Evolutionary conservation across 2,113 vertebrate genomes (phyloP), one percentile per base, ranked within the genome.

Genomic region (Onychostruthus taczanowskii): DNA sequence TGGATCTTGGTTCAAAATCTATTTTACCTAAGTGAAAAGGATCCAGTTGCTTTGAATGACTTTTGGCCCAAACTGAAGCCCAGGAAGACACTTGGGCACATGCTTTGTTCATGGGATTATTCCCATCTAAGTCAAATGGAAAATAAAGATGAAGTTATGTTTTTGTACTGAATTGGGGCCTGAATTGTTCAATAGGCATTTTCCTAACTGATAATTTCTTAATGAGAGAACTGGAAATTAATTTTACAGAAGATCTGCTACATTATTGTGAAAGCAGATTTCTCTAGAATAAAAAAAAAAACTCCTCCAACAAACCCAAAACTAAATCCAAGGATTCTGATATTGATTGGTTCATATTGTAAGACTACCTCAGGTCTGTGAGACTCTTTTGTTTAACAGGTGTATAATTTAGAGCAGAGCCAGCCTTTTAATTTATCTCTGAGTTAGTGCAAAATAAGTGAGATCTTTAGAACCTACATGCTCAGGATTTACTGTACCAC

Each of bases 381-480:
- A 61, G 27, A 44, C 39, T 84, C 12, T 24, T 87, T 35, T 63
- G 58, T 75, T 89, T 89, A 91, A 85, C 47, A 64, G 74, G 62
- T 87, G 43, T 9, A 27, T 79, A 68, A 90, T 2, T 85, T 58
- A 95, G 37, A 93, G 33, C 49, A 88, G 67, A 94, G 13, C 6
- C 73, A n/a, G n/a, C 7, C 43, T 96, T 96, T 93, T 87, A 84
- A 93, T 81, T 87, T 68, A 82, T 50, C 49, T 87, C 52, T 53
- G 47, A 70, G 33, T 89, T 37, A 79, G 35, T 91, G 78, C 37
- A 74, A 87, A 93, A 87, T 43, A 61, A 87, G 69, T 80, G n/a
- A 94, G 16, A 9, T 89, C 31, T 87, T 81, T 68, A 68, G 81
- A 91, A 91, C 83, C 64, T 85, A 56, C 58, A 11, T 52, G 10